Evolutionary conservation across 2,113 vertebrate genomes (phyloP).

Genomic region (Rhagologus leucostigma): DNA sequence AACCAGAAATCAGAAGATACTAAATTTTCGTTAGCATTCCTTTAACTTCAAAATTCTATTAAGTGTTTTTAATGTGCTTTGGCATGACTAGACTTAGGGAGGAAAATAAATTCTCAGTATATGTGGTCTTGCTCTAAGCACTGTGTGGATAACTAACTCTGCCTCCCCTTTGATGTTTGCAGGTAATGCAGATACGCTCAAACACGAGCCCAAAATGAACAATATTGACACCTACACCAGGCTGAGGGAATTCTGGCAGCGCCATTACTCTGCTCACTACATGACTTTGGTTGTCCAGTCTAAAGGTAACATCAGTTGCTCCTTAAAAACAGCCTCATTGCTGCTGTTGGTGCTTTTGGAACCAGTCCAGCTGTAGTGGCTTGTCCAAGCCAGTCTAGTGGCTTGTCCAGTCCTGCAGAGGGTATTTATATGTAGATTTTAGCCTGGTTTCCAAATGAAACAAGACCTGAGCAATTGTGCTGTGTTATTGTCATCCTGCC

Average conservation of each 20-base stretch:
- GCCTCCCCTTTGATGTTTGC: not conserved
- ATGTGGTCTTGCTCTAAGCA: not conserved
- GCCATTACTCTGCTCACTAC: constrained; percentile 91
- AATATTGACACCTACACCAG: constrained; percentile 88
- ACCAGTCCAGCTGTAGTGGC: not conserved
- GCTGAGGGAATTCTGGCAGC: constrained; percentile 89
- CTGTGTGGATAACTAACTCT: not conserved
- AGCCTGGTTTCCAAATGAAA: not conserved
- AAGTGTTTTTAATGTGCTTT: not conserved
- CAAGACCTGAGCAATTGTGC: not conserved
- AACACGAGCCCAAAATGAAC: constrained; percentile 85
- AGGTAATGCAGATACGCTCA: constrained; percentile 95
- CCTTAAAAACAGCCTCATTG: not conserved
- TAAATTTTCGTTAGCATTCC: not conserved
- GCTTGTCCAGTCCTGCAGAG: not conserved
- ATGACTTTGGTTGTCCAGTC: constrained; percentile 96
- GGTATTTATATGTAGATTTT: constrained; percentile 26
- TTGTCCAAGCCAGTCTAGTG: not conserved
- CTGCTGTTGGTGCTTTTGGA: not conserved
- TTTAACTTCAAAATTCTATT: not conserved
- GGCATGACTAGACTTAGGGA: not conserved
- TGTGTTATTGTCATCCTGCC: not conserved
- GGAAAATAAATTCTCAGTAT: fast-evolving
- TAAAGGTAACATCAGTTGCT: constrained; percentile 78
- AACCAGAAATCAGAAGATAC: not conserved